Evolutionary conservation across 1,140 invertebrate genomes (phyloP).

Genomic region (Pristionchus pacificus): DNA sequence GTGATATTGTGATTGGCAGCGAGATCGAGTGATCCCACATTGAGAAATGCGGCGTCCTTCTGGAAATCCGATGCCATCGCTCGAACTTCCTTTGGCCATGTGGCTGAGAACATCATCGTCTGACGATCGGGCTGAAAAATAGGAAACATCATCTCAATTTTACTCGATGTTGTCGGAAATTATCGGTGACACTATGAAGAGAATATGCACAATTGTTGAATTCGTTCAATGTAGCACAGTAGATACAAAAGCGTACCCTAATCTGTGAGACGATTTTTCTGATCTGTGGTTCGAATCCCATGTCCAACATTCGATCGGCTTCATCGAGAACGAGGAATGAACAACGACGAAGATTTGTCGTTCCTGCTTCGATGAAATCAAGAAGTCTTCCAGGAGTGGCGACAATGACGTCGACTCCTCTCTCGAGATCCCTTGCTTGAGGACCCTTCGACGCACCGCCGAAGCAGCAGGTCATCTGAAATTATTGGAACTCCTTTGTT

Average conservation of each 20-base stretch:
- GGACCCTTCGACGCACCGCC: conserved; percentile 88
- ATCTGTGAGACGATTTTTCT: conserved; percentile 93
- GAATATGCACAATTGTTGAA: not conserved
- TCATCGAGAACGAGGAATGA: conserved; percentile 68
- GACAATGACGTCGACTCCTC: conserved; percentile 63
- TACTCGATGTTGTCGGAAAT: not conserved
- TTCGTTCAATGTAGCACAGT: conserved; percentile 13
- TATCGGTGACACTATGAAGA: not conserved
- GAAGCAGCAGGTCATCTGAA: conserved; percentile 80
- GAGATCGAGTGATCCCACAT: conserved; percentile 84
- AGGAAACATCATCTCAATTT: not conserved
- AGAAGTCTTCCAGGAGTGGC: conserved; percentile 96
- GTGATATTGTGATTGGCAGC: conserved; percentile 94
- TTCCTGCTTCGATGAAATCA: conserved; percentile 62
- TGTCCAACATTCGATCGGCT: conserved; percentile 86
- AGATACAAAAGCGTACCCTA: conserved; percentile 66
- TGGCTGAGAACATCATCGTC: conserved; percentile 96
- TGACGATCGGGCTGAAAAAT: conserved; percentile 75
- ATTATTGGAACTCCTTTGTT: too few species aligned
- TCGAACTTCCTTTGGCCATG: conserved; percentile 94
- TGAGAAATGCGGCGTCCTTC: conserved; percentile 82
- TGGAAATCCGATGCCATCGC: conserved; percentile 89
- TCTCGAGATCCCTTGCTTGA: conserved; percentile 80
- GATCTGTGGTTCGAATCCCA: conserved; percentile 97
- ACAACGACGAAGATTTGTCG: conserved; percentile 61